phyloP scores from a whole-genome alignment of 2,888 invertebrate species.

The Phorcus lineatus region DNA sequence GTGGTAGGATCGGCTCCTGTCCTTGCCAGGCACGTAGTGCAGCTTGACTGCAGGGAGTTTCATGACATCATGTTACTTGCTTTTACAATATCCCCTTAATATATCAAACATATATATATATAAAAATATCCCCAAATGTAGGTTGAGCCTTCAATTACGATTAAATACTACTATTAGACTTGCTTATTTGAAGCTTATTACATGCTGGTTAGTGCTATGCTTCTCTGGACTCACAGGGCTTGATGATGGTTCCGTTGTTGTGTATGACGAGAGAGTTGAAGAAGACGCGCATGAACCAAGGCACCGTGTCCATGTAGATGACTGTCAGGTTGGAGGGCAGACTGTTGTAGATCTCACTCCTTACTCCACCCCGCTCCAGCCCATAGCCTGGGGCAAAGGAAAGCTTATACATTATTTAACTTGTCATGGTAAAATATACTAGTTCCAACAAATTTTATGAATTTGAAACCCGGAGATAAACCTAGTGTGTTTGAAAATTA shows the following conservation, averaged over 20 bases:
- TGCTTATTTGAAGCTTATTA: no score
- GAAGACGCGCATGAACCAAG: constrained; percentile 82
- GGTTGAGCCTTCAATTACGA: no score
- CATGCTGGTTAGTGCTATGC: no score
- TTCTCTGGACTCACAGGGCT: constrained; percentile 59
- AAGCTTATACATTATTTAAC: neutral
- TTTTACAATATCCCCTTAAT: no score
- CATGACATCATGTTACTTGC: neutral
- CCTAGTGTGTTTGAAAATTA: neutral
- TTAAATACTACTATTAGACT: no score
- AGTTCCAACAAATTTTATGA: neutral
- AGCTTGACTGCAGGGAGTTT: constrained; percentile 58
- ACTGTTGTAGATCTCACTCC: constrained; percentile 89
- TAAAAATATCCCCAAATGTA: no score
- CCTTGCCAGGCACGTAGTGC: constrained; percentile 83
- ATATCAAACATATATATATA: no score
- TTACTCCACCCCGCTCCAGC: constrained; percentile 92
- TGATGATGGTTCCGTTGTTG: constrained; percentile 59
- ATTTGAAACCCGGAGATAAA: neutral
- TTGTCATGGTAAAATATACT: neutral
- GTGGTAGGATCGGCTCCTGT: constrained; percentile 89
- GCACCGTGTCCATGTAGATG: constrained; percentile 90
- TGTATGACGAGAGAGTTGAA: constrained; percentile 88
- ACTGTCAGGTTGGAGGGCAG: constrained; percentile 80
- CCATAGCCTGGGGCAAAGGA: constrained; percentile 84